Evolutionary conservation across 2,888 invertebrate species (phyloP).

Genomic region (Caenorhabditis sp.): DNA sequence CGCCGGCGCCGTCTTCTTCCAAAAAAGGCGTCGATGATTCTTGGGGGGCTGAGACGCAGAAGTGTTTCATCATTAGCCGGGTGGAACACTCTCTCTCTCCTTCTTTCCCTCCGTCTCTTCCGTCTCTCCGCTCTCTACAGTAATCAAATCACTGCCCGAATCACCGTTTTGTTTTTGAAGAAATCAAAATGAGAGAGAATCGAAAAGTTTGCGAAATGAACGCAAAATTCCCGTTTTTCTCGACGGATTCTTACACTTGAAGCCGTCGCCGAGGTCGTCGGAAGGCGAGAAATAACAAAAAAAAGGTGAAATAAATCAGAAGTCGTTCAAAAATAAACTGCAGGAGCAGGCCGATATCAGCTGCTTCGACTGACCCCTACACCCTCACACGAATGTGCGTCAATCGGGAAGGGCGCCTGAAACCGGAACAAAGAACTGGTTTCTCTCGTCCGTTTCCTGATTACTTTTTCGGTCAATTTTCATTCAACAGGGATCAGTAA

Average conservation of each 20-base stretch:
- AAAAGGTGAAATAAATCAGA: not conserved
- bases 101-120: conserved; percentile 20
- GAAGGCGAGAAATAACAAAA: not conserved
- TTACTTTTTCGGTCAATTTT: conserved; percentile 18
- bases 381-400: conserved; percentile 36
- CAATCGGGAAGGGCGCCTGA: conserved; percentile 2
- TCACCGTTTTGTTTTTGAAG: conserved; percentile 31
- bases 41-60: conserved; percentile 11
- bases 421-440: conserved; percentile 48
- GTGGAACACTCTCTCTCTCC: conserved; percentile 38
- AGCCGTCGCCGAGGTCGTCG: too few species aligned
- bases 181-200: conserved; percentile 20
- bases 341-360: not conserved
- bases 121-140: conserved; percentile 9
- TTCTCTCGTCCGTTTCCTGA: conserved; percentile 32
- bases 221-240: too few species aligned
- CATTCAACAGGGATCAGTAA: not conserved
- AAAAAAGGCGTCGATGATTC: too few species aligned
- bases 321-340: conserved; percentile 9
- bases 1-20: too few species aligned
- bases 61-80: conserved; percentile 52
- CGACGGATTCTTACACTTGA: too few species aligned
- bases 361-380: conserved; percentile 33
- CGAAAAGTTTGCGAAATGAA: too few species aligned
- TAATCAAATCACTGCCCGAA: conserved; percentile 43